Conservation (phyloP, 2,888 invertebrate species). For the Caenorhabditis sp. region DNA sequence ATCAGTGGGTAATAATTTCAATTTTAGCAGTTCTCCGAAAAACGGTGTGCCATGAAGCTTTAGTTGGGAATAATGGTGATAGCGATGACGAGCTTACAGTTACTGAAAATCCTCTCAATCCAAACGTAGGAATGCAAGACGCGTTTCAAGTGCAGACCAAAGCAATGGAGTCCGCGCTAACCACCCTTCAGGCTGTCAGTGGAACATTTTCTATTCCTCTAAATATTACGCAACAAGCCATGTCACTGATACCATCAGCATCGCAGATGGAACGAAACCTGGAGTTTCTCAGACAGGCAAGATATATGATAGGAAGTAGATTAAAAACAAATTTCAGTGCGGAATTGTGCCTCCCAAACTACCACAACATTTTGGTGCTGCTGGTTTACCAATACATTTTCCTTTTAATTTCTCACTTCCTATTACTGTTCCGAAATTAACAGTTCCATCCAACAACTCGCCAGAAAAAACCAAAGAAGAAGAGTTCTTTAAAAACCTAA, state of each 20-base stretch:
- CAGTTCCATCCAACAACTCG: conserved; percentile 17
- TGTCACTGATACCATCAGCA: conserved; percentile 32
- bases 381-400: neutral
- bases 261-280: conserved; percentile 40
- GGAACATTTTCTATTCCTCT: conserved; percentile 24
- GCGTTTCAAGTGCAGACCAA: conserved; percentile 24
- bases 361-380: conserved; percentile 3
- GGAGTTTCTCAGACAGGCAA: conserved; percentile 47
- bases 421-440: neutral
- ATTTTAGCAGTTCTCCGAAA: conserved; percentile 60
- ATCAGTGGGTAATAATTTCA: neutral
- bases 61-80: conserved; percentile 61
- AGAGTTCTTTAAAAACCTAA: conserved; percentile 18
- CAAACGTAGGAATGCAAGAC: conserved; percentile 2
- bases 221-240: conserved; percentile 29
- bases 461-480: conserved; percentile 60
- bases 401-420: neutral
- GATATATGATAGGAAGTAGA: neutral
- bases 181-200: conserved; percentile 40
- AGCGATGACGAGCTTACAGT: conserved; percentile 65
- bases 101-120: conserved; percentile 32
- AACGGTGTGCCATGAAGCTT: conserved; percentile 66
- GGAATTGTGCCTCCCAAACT: conserved; percentile 34
- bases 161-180: conserved; percentile 36
- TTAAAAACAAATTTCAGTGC: conserved; percentile 22